Base-by-base conservation (phyloP, 2,113 vertebrate species). In the Onychorhynchus coronatus region DNA sequence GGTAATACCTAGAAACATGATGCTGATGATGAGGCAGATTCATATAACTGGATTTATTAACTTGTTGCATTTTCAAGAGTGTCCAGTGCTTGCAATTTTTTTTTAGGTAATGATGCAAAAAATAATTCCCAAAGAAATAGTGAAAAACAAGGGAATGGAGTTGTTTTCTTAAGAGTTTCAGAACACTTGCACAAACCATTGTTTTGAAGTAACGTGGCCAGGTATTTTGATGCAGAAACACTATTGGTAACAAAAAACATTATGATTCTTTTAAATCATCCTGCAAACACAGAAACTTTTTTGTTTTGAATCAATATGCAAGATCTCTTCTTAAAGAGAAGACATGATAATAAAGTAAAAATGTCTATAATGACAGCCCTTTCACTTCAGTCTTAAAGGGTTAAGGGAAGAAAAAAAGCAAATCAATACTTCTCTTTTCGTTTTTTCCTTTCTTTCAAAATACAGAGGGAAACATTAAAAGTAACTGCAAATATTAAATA, bases 121-220 rank as follows among this genome's bases (percentile, higher is more conserved):
- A 33, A 30, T 46, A 74, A 42, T 90, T 85, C 7, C 37, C 28
- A 37, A 58, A 70, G 37, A 49, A 56, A 70, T 3, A 46, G 8
- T n/a, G 73, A 39, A 46, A 7, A 88, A 75, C 0, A 0, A 74
- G 81, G 22, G 6, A 87, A 55, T 58, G 2, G 4, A 12, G 13
- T 52, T 56, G 24, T 55, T 63, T 85, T 58, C 46, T 77, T 53
- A 56, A 74, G 42, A 65, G 8, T 59, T 88, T 85, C n/a, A 71
- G 53, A 79, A 52, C 20, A 30, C 14, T 42, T 67, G 9, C 35
- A 71, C 5, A 77, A 89, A 27, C 10, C 21, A 35, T 15, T 56
- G 3, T 72, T 67, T 59, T 39, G 35, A 88, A 87, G 44, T 35
- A 72, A 59, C 30, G 50, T 93, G 33, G 27, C 41, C 55, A 77